Percentiles rank a stretch among this genome's conserved stretches.
These are phyloP conservation scores for Brienomyrus brachyistius DNA, from an alignment of 2,113 vertebrate genomes.

Conservation along the genomic window DNA sequence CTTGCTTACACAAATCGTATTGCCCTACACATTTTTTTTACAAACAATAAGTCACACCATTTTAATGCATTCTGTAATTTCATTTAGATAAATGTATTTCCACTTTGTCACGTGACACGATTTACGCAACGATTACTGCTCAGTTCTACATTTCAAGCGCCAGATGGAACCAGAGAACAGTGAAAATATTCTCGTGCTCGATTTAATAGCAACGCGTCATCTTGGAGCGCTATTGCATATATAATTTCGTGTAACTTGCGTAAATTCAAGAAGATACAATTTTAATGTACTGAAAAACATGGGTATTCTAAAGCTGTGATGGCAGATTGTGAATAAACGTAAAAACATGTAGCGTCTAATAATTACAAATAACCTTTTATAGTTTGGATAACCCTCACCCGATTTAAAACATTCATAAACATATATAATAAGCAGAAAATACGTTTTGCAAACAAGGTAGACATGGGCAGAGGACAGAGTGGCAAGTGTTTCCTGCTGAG, in stretches of 20 bases:
- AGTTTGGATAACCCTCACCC: not conserved
- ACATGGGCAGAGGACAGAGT: not conserved
- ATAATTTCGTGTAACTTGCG: not conserved
- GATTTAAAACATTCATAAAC: not conserved
- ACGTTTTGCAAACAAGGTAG: not conserved
- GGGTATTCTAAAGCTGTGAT: not conserved
- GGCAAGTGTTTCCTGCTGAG: not conserved
- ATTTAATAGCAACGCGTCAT: not conserved
- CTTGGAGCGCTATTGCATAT: not conserved
- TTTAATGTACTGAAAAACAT: not conserved
- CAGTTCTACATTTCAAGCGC: not conserved
- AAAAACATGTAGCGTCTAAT: not conserved
- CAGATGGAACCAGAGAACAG: conserved; percentile 16
- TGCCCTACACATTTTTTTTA: not conserved
- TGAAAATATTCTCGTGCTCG: not conserved
- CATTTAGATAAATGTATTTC: no score
- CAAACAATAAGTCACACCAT: not conserved
- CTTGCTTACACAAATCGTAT: not conserved
- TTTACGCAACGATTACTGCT: not conserved
- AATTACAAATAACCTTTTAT: not conserved
- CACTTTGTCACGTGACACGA: no score
- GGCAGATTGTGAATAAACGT: not conserved
- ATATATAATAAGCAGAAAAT: not conserved
- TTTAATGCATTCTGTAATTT: not conserved
- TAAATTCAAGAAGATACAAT: not conserved